Conservation (phyloP, 2,888 invertebrate genomes). For the Apamea crenata region DNA sequence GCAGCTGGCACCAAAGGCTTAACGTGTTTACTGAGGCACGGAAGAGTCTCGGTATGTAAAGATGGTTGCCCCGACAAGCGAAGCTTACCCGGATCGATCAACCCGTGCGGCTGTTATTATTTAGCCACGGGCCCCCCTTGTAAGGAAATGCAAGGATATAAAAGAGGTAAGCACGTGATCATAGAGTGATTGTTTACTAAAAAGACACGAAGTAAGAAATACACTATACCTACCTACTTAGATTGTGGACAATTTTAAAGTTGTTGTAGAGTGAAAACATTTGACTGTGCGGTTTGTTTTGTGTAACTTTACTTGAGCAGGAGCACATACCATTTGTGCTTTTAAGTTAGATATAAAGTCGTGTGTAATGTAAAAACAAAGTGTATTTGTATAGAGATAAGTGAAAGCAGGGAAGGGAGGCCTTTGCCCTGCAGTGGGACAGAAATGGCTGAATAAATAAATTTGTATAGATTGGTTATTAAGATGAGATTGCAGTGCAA, state of each 20-base stretch:
- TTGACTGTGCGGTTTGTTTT: slow-evolving; percentile 24
- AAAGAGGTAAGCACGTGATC: background rate
- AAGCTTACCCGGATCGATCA: no score
- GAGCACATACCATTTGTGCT: background rate
- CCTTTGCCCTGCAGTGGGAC: no score
- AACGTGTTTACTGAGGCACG: no score
- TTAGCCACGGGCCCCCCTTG: no score
- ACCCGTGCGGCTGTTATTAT: no score
- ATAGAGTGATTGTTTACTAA: background rate
- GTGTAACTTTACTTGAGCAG: background rate
- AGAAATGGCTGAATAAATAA: no score
- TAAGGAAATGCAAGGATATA: background rate
- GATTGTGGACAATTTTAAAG: slow-evolving; percentile 33
- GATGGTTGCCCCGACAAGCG: no score
- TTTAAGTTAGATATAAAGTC: slow-evolving; percentile 7
- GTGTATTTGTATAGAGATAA: background rate
- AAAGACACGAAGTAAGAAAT: no score
- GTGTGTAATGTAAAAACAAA: slow-evolving; percentile 1
- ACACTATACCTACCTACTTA: background rate
- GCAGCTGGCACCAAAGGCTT: background rate
- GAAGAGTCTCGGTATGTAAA: background rate
- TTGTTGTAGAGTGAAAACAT: slow-evolving; percentile 20
- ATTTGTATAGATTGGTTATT: background rate
- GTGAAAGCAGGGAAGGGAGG: no score
- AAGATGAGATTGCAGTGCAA: background rate